These are phyloP conservation scores for Zaprionus camerounensis DNA, from an alignment of 1,140 invertebrate species.

Conservation along the genomic window DNA sequence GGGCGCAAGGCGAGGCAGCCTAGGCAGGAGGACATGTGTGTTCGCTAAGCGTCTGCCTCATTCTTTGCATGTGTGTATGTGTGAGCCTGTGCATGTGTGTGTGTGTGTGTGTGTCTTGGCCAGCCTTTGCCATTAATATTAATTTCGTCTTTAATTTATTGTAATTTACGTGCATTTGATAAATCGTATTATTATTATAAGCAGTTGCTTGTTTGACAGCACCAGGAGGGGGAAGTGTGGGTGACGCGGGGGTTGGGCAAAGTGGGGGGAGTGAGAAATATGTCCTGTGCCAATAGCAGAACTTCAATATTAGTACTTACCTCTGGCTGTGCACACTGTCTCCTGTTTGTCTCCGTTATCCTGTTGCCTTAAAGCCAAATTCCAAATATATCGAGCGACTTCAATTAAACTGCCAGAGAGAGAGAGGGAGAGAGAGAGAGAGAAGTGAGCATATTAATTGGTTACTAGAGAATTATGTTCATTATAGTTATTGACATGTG, in stretches of 20 bases:
- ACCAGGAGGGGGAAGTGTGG: not conserved
- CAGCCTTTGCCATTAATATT: conserved; percentile 77
- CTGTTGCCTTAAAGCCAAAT: conserved; percentile 15
- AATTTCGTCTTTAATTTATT: conserved; percentile 82
- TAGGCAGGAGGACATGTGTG: not conserved
- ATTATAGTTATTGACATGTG: conserved; percentile 1
- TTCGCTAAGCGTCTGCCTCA: not conserved
- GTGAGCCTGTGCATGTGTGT: conserved; percentile 19
- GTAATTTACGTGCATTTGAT: conserved; percentile 82
- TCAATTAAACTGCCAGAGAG: conserved; percentile 1
- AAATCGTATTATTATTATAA: conserved; percentile 81
- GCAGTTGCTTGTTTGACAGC: conserved; percentile 52
- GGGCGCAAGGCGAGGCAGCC: not conserved
- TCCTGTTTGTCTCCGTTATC: not conserved
- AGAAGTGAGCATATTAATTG: not conserved
- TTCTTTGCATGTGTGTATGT: conserved; percentile 18
- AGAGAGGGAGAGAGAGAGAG: not conserved
- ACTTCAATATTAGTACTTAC: conserved; percentile 13
- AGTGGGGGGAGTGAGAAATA: conserved; percentile 3
- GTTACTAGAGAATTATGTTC: not conserved
- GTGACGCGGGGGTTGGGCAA: not conserved
- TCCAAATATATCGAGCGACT: conserved; percentile 9
- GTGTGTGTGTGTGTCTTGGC: conserved; percentile 30
- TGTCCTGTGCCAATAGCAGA: conserved; percentile 31
- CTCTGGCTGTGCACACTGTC: conserved; percentile 5